Base-by-base conservation (phyloP, 92 coral and sea anemone genomes). In the Metridium senile region DNA sequence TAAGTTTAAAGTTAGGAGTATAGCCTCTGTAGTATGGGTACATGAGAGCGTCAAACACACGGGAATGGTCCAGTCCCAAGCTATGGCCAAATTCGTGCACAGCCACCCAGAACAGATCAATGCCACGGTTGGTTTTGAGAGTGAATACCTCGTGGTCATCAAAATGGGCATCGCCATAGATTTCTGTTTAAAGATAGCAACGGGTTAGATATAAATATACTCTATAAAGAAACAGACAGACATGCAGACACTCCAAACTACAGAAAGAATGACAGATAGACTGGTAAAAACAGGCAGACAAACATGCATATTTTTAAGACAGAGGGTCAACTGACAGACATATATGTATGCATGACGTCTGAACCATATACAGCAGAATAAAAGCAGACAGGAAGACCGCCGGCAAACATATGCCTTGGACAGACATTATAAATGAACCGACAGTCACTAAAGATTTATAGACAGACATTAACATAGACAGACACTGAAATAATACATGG, bases 51-150 rank as follows among this genome's bases (percentile, higher is more conserved):
- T 84, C 75, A 25, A 52, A 26, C 34, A 82, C 33, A 1, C 74
- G 68, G 1, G 99, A 95, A 65, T 95, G 99, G 56, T 86, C 99
- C 0, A 95, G 96, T 1, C 99, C 99, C 62, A 95, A 46, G 53
- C 95, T 87, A 74, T 95, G 99, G 1, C 99, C 99, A 35, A 95
- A 83, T 66, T 95, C 99, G 73, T 95, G 99, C 0, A 95, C 91
- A 0, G 97, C 96, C 16, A 91, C 81, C 99, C 99, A 95, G 39
- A 70, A 80, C 22, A 95, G 83, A 33, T 95, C 89, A 17, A 87
- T 83, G 33, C 96, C 99, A 20, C 64, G 25, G 2, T 66, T 52
- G 25, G 68, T 86, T 9, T 63, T 68, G 25, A 85, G 78, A 2
- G 92, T 87, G 74, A 93, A 95, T 0, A 58, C 58, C 65, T 95